Evolutionary conservation across 30 jellyfish, hydroid and myxozoan genomes (phyloP), one percentile per base, ranked within the genome.

Genomic region (Cassiopea xamachana): DNA sequence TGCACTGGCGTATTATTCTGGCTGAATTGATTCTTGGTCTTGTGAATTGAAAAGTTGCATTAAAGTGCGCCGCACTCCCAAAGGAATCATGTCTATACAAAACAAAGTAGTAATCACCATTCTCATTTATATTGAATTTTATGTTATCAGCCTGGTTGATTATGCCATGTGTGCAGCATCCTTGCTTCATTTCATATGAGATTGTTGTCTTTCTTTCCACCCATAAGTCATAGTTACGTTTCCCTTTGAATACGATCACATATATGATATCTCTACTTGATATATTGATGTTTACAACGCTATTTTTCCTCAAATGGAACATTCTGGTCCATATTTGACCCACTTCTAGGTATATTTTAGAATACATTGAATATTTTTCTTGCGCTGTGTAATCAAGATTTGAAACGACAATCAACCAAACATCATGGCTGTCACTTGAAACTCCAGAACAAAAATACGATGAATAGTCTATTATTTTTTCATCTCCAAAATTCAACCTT

Each of bases 391-490:
- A 9, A n/a, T 71, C 73, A 17, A 64, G 64, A 27, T 43, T 60
- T 12, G 90, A 77, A 43, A 91, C 62, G 1, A 75, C 89, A 43
- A 91, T 91, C 19, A 91, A 72, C 85, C 93, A 69, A 62, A 81
- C 72, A 18, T 64, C 80, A 2, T 85, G 62, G 39, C 81, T 46
- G 16, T 61, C 86, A 14, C 79, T 82, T 43, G 85, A 49, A 77
- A 84, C 94, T 51, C 87, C 94, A 7, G 92, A 62, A 79, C 98
- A 93, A 84, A 93, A 93, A 46, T 77, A 73, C 47, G 98, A 46
- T 1, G 97, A 93, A 49, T 80, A 93, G 12, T 75, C 90, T 45
- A 93, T 61, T 9, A 93, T 46, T 55, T 51, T 79, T 60, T 19
- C 59, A 69, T 93, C 98, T n/a, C 95, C 98, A 17, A 68, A 82